These are phyloP conservation scores for Trissolcus japonicus DNA, from an alignment of 2,888 invertebrate species.

Conservation along the genomic window DNA sequence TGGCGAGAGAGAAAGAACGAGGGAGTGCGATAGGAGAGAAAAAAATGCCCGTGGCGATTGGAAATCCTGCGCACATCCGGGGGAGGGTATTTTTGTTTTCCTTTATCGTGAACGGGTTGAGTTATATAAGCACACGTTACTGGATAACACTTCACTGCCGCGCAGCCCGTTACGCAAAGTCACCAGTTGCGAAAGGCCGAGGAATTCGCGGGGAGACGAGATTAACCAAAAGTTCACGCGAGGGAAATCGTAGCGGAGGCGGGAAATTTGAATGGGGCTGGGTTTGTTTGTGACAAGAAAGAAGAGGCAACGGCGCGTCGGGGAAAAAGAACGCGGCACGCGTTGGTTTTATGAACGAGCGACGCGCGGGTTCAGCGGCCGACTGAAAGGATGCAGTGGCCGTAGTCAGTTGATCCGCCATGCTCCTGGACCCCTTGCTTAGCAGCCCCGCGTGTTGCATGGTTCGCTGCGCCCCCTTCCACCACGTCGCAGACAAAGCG, in stretches of 20 bases:
- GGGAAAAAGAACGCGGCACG: conserved; percentile 63
- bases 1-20: neutral
- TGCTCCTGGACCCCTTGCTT: conserved; percentile 70
- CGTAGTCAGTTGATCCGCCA: conserved; percentile 68
- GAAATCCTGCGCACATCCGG: too few species aligned
- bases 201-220: neutral
- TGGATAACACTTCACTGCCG: conserved; percentile 51
- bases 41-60: too few species aligned
- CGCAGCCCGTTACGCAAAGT: conserved; percentile 37
- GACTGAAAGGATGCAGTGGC: conserved; percentile 75
- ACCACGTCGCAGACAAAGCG: conserved; percentile 71
- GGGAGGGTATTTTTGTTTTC: conserved; percentile 9
- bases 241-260: conserved; percentile 6
- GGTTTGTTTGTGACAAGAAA: conserved; percentile 23
- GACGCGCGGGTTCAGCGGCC: conserved; percentile 76
- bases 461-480: conserved; percentile 60
- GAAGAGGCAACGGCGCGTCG: conserved; percentile 16
- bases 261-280: conserved; percentile 33
- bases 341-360: conserved; percentile 63
- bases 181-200: conserved; percentile 29
- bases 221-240: neutral
- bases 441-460: conserved; percentile 66
- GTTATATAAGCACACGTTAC: conserved; percentile 58
- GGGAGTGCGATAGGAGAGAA: neutral
- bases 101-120: conserved; percentile 54